A percentile compares a stretch with the other conserved stretches of the same genome.
Conservation (phyloP, 2,797 vertebrate species). For the Hippopotamyrus pictus region DNA sequence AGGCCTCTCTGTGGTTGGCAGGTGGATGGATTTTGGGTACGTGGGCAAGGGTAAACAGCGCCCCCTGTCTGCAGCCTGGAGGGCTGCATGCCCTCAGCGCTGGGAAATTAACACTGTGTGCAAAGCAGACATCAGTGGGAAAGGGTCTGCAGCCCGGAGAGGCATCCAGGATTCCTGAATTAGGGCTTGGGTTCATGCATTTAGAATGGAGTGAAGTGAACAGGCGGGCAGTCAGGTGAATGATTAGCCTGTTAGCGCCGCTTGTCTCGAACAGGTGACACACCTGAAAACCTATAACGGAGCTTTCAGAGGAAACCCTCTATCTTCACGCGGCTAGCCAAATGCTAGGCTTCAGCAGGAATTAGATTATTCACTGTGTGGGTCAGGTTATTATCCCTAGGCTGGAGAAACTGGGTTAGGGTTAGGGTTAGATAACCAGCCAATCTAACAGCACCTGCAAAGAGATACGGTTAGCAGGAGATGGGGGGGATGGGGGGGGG, state of each 20-base stretch:
- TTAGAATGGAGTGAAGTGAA: not conserved
- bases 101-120: not conserved
- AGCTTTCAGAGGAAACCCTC: not conserved
- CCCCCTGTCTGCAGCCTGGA: not conserved
- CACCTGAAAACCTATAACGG: not conserved
- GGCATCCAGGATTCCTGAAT: not conserved
- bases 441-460: not conserved
- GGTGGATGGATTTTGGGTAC: not conserved
- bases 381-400: not conserved
- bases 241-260: not conserved
- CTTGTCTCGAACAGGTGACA: not conserved
- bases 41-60: not conserved
- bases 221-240: not conserved
- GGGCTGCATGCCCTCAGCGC: too few relatives aligned
- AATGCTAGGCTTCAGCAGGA: not conserved
- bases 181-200: not conserved
- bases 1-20: not conserved
- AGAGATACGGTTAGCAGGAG: not conserved
- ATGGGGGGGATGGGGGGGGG: not conserved
- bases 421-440: not conserved
- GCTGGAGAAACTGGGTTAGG: not conserved
- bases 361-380: not conserved
- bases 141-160: too few relatives aligned
- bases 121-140: not conserved
- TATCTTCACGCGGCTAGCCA: not conserved